Base-by-base conservation (phyloP, 2,113 vertebrate genomes). In the Bufo bufo region DNA sequence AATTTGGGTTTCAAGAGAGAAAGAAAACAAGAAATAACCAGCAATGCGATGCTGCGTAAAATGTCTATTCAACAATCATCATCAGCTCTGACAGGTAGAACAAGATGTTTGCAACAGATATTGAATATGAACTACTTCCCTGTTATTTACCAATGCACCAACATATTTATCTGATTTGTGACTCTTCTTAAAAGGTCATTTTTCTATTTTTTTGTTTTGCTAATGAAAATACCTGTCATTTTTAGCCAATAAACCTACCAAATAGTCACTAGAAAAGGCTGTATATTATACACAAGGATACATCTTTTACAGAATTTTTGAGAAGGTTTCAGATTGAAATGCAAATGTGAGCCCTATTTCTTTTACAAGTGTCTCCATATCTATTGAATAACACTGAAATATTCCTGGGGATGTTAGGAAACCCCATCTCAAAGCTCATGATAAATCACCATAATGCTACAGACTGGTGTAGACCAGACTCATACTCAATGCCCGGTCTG, bases 31-130 rank as follows among this genome's bases (percentile, higher is more conserved):
- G 93, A 91, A 92, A 93, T 93, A 94, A 94, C 91, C 91, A 92
- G 90, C 90, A 91, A 90, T 90, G 90, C 84, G 83, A 85, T 63
- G 72, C 85, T 90, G 90, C 0, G 0, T 89, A 90, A 92, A 91
- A 91, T 91, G 82, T 93, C 92, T 93, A 89, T 90, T 92, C 92
- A 93, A 91, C 88, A 91, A 90, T 90, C 92, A 93, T 83, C 87
- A 84, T 93, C 92, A 92, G 90, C 89, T 89, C 91, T 93, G 93
- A 93, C 93, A 94, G 91, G 91, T 90, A 92, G 90, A 93, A 92
- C 91, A 93, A 93, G 92, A 92, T 89, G 91, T 92, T 93, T 93
- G 89, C 90, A 91, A 91, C 92, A 92, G 87, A 90, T 92, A 92
- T 58, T 93, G 91, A 92, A 91, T 90, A 83, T 19, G 8, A 81